Evolutionary conservation across 2,888 invertebrate genomes (phyloP).

Genomic region (Linnaemya tessellans): DNA sequence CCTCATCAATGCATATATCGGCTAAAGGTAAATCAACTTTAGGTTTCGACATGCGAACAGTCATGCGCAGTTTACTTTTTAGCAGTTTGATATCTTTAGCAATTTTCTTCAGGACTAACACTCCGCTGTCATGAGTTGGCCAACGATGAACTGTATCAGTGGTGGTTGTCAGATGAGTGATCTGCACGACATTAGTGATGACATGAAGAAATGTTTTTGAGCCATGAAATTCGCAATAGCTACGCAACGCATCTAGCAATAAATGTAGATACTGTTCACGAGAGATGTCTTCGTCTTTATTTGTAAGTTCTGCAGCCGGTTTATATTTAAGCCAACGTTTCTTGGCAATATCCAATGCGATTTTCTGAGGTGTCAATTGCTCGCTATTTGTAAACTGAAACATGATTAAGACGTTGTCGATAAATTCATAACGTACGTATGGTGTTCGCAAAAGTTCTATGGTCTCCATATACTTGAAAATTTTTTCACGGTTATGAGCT

Average conservation of each 20-base stretch:
- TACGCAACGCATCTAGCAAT: slow-evolving; percentile 77
- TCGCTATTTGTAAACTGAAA: slow-evolving; percentile 76
- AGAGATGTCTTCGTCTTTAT: slow-evolving; percentile 72
- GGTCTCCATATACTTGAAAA: slow-evolving; percentile 77
- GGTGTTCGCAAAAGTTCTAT: slow-evolving; percentile 78
- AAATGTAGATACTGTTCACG: slow-evolving; percentile 79
- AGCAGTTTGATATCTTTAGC: slow-evolving; percentile 73
- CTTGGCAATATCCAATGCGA: slow-evolving; percentile 77
- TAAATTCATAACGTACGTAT: slow-evolving; percentile 79
- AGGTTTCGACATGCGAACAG: slow-evolving; percentile 75
- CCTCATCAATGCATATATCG: slow-evolving; percentile 75
- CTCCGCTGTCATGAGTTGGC: slow-evolving; percentile 67
- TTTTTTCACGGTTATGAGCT: slow-evolving; percentile 73
- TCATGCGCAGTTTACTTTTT: slow-evolving; percentile 74
- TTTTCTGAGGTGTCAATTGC: slow-evolving; percentile 77
- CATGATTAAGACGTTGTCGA: slow-evolving; percentile 79
- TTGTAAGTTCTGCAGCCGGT: slow-evolving; percentile 71
- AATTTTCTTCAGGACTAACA: slow-evolving; percentile 73
- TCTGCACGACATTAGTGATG: slow-evolving; percentile 72
- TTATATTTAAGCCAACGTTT: slow-evolving; percentile 79
- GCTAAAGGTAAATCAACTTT: slow-evolving; percentile 77
- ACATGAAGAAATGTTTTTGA: slow-evolving; percentile 75
- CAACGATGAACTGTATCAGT: slow-evolving; percentile 73
- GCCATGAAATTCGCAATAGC: slow-evolving; percentile 79
- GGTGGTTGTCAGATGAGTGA: slow-evolving; percentile 73